Percentiles rank a stretch among this genome's conserved stretches.
Conservation (phyloP, 2,113 vertebrate species). For the Nasalis larvatus region DNA sequence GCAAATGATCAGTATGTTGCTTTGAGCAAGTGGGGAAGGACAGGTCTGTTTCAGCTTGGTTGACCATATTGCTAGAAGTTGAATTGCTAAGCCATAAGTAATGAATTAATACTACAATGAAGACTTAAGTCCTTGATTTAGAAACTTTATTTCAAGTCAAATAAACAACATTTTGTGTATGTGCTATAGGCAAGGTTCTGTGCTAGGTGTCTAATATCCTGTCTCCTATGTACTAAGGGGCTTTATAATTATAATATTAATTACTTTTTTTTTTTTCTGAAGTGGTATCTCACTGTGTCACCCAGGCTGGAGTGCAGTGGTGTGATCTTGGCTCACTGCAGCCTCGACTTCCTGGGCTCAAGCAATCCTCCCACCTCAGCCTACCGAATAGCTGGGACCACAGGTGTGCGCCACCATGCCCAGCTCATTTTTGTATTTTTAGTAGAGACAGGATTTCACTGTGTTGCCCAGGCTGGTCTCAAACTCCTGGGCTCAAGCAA, state of each 20-base stretch:
- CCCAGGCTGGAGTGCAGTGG: too few relatives aligned
- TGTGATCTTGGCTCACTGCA: too few relatives aligned
- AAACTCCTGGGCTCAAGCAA: too few relatives aligned
- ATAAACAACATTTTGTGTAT: conserved; percentile 33
- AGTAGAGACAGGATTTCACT: too few relatives aligned
- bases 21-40: background rate
- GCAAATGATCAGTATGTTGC: background rate
- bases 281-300: too few relatives aligned
- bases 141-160: conserved; percentile 40
- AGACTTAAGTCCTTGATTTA: conserved; percentile 31
- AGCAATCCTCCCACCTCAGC: too few relatives aligned
- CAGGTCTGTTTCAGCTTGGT: conserved; percentile 31
- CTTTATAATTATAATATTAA: conserved; percentile 22
- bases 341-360: too few relatives aligned
- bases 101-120: background rate
- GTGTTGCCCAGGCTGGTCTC: too few relatives aligned
- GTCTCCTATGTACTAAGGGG: background rate
- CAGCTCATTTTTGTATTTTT: too few relatives aligned
- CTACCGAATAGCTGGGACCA: too few relatives aligned
- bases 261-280: background rate
- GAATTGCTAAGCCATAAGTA: conserved; percentile 10
- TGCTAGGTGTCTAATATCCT: background rate
- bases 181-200: background rate
- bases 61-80: background rate
- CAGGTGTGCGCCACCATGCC: too few relatives aligned